phyloP scores from a whole-genome alignment of 2,113 vertebrate species.

The Gallinago paraguaiae region DNA sequence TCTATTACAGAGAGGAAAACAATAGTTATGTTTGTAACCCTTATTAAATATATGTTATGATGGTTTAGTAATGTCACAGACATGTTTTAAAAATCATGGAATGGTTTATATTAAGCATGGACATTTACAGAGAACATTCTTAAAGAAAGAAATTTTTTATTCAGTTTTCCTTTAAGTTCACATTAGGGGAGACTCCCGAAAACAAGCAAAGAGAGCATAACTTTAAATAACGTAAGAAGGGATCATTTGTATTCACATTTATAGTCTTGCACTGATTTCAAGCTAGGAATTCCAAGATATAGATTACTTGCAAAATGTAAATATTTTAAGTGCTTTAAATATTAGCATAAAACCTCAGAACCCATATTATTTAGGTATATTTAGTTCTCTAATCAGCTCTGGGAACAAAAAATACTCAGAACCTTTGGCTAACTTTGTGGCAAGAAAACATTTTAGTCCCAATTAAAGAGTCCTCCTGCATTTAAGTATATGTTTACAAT shows the following conservation, averaged over 20 bases:
- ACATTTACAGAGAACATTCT: constrained; percentile 30
- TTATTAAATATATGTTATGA: constrained; percentile 50
- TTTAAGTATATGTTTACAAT: not conserved
- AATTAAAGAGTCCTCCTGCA: not conserved
- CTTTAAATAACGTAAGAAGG: not conserved
- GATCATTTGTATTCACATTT: not conserved
- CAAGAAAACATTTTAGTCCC: not conserved
- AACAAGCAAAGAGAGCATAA: not conserved
- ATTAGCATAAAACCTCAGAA: not conserved
- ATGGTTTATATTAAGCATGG: constrained; percentile 66
- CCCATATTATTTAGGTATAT: not conserved
- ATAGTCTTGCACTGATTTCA: not conserved
- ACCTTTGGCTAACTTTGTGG: not conserved
- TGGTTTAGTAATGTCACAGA: constrained; percentile 41
- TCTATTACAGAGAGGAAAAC: constrained; percentile 68
- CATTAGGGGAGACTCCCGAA: not conserved
- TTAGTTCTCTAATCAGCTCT: not conserved
- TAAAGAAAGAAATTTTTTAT: constrained; percentile 5
- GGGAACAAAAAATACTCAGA: not conserved
- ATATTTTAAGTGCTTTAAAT: not conserved
- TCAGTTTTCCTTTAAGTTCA: constrained; percentile 18
- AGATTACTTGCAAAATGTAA: not conserved
- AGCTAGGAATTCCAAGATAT: not conserved
- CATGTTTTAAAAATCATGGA: constrained; percentile 41
- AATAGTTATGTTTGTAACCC: constrained; percentile 71